phyloP scores from a whole-genome alignment of 2,113 vertebrate genomes.

The Circaetus gallicus region DNA sequence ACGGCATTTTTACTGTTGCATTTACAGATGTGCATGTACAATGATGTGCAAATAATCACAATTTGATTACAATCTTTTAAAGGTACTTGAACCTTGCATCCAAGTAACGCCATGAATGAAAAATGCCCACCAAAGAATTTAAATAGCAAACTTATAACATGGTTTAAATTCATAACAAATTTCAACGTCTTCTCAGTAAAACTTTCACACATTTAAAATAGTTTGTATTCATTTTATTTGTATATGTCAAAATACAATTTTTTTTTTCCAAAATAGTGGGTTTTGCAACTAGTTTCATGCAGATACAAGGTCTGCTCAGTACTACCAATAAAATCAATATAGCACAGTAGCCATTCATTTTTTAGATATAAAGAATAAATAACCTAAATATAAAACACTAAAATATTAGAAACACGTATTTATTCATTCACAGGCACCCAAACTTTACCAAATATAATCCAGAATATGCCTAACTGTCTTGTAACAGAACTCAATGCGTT shows the following conservation, averaged over 20 bases:
- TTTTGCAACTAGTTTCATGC: constrained; percentile 87
- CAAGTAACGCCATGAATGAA: constrained; percentile 62
- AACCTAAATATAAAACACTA: constrained; percentile 90
- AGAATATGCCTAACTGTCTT: constrained; percentile 76
- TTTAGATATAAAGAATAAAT: constrained; percentile 88
- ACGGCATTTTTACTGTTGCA: constrained; percentile 74
- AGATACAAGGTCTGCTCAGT: constrained; percentile 86
- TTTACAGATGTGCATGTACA: constrained; percentile 79
- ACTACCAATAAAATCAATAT: constrained; percentile 87
- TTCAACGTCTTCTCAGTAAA: constrained; percentile 68
- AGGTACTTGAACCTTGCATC: constrained; percentile 61
- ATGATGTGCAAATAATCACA: constrained; percentile 75
- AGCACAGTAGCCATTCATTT: constrained; percentile 83
- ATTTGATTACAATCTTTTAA: constrained; percentile 71
- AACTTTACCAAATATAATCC: constrained; percentile 78
- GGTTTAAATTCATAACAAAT: constrained; percentile 57
- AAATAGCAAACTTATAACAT: constrained; percentile 69
- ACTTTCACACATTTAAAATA: constrained; percentile 83
- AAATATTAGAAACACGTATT: constrained; percentile 84
- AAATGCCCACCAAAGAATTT: constrained; percentile 70
- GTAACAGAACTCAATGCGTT: constrained; percentile 67
- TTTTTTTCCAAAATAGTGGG: constrained; percentile 84
- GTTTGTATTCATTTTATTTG: constrained; percentile 87
- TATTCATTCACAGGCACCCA: constrained; percentile 83
- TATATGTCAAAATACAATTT: constrained; percentile 89